Evolutionary conservation across 2,888 invertebrate genomes (phyloP), one percentile per base, ranked within the genome.

Genomic region (Sesia bembeciformis): DNA sequence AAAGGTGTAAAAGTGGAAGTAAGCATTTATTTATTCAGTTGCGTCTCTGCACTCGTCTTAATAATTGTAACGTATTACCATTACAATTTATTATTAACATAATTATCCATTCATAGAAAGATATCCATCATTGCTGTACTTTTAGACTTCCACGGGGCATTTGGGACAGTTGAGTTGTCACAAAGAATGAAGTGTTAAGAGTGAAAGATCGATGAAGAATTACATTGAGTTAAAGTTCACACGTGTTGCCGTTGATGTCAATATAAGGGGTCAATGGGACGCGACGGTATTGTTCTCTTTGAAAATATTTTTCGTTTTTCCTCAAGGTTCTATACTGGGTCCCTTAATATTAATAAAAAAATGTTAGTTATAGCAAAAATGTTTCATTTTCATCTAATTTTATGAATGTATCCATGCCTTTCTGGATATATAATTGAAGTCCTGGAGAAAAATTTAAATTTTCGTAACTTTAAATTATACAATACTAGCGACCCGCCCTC

Each of bases 121-220:
- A 72, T 60, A 88, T 88, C 84, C 80, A 81, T 87, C 89, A 86
- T 66, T 64, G 60, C 62, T 64, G 68, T 68, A 57, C 62, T 66
- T 62, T 60, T 64, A 79, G 81, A 85, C 81, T 63, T 69, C 67
- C 66, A 64, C 67, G 68, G 72, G 70, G 76, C 79, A 81, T 87
- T 87, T 85, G 84, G 84, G 84, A 85, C 86, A 85, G 81, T 81
- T 78, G 81, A 84, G 86, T 78, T 75, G 80, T 67, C 70, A 62
- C 66, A 67, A 72, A 82, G 76, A 84, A 84, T 78, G 69, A 70
- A 68, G 63, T 69, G 68, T 71, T 64, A 58, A 65, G 66, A 57
- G 60, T 68, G 65, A 70, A 70, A 4, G 40, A 39, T 40, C 66
- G 68, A 68, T 72, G 67, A 71, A 65, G 68, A 65, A 69, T 65